Conservation (phyloP, 2,888 invertebrate genomes). For the Mallateleia sp. region DNA sequence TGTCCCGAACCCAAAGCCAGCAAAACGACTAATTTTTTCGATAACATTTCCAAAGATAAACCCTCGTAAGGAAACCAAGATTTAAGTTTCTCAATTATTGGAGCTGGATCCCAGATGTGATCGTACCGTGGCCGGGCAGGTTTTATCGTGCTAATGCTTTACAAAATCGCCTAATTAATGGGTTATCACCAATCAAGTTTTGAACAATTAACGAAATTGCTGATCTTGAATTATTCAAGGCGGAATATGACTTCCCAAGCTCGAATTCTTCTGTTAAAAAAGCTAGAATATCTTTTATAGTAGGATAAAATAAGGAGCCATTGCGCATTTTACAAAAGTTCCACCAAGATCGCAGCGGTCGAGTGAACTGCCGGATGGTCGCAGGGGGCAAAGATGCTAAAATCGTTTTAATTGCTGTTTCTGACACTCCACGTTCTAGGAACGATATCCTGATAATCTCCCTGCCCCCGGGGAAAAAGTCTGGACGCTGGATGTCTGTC, state of each 20-base stretch:
- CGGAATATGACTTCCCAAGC: neutral
- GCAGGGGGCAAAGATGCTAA: constrained; percentile 58
- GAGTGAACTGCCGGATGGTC: constrained; percentile 64
- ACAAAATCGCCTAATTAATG: neutral
- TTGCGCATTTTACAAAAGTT: constrained; percentile 21
- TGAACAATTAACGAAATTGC: neutral
- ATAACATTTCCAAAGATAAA: constrained; percentile 17
- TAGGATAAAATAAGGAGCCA: constrained; percentile 16
- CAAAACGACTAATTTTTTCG: constrained; percentile 69
- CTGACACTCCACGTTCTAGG: neutral
- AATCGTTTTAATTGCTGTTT: neutral
- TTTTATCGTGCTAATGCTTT: constrained; percentile 4
- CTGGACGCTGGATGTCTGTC: constrained; percentile 1
- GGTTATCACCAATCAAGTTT: neutral
- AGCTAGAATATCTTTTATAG: constrained; percentile 16
- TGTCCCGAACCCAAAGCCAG: too few species aligned
- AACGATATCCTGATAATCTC: constrained; percentile 22
- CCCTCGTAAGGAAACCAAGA: neutral
- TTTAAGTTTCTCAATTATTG: constrained; percentile 72
- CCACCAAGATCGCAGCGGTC: constrained; percentile 60
- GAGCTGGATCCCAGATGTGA: constrained; percentile 77
- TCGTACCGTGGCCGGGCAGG: constrained; percentile 75
- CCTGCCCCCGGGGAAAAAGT: constrained; percentile 31
- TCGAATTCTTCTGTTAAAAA: constrained; percentile 39
- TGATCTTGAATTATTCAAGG: neutral